phyloP scores from a whole-genome alignment of 2,888 invertebrate genomes.

The Callyntrura sp. region DNA sequence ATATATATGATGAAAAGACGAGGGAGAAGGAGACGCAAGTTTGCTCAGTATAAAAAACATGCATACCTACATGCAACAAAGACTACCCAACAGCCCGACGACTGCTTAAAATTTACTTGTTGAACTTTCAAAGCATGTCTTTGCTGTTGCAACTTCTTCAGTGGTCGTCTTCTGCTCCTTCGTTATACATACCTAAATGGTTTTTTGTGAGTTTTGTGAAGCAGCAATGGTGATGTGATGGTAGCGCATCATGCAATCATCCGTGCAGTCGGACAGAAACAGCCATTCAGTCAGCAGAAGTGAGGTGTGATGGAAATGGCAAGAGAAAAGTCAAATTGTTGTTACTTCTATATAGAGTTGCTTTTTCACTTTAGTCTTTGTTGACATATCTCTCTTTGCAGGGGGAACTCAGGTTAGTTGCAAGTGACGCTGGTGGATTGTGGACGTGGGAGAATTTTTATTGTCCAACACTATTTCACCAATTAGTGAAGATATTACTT shows the following conservation, averaged over 20 bases:
- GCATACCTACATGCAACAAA: background rate
- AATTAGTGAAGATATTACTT: constrained; percentile 14
- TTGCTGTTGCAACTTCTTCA: constrained; percentile 1
- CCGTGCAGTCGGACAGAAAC: constrained; percentile 69
- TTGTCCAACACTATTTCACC: constrained; percentile 67
- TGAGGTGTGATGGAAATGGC: constrained; percentile 57
- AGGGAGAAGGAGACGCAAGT: constrained; percentile 25
- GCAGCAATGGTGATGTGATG: constrained; percentile 18
- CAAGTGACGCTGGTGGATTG: constrained; percentile 75
- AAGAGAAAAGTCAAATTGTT: constrained; percentile 56
- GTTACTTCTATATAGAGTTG: constrained; percentile 8
- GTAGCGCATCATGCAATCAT: constrained; percentile 69
- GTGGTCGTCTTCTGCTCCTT: background rate
- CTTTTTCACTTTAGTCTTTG: constrained; percentile 36
- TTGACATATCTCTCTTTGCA: constrained; percentile 4
- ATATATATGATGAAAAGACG: background rate
- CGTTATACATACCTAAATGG: background rate
- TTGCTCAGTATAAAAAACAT: background rate
- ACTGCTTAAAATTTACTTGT: constrained; percentile 39
- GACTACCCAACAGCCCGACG: background rate
- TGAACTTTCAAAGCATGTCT: constrained; percentile 38
- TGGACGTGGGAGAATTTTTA: constrained; percentile 78
- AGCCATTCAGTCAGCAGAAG: constrained; percentile 67
- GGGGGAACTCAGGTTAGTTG: constrained; percentile 17
- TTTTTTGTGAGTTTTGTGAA: constrained; percentile 14